phyloP scores from a whole-genome alignment of 2,113 vertebrate genomes.

The Sturnus vulgaris region DNA sequence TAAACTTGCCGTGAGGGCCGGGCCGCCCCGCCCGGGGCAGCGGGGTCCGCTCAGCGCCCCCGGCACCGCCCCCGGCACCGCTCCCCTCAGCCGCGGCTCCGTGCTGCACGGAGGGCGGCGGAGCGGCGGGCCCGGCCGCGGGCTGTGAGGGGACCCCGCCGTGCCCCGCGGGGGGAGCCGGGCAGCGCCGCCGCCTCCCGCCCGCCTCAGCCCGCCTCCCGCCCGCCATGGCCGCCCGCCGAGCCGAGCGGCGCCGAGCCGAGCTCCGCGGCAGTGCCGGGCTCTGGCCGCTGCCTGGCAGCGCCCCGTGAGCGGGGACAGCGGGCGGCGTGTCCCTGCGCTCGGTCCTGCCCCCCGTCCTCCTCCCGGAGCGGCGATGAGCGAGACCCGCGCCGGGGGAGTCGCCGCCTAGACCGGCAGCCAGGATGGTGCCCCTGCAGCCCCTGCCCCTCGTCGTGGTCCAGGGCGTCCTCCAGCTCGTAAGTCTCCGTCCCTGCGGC shows the following conservation, averaged over 20 bases:
- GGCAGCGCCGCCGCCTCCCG: background rate
- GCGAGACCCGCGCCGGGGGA: constrained; percentile 72
- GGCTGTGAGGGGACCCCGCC: no score
- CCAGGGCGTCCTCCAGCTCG: constrained; percentile 86
- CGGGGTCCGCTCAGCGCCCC: background rate
- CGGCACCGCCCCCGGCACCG: background rate
- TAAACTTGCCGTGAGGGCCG: background rate
- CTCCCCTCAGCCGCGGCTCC: background rate
- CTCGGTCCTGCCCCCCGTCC: background rate
- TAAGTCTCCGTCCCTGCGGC: constrained; percentile 68
- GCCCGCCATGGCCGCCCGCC: constrained; percentile 25
- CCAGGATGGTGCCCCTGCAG: constrained; percentile 83
- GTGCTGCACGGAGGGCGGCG: no score
- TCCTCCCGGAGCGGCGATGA: constrained; percentile 26
- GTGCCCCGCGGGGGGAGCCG: background rate
- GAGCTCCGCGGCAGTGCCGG: background rate
- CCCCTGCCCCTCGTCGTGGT: constrained; percentile 78
- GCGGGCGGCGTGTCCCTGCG: constrained; percentile 29
- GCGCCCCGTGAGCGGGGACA: constrained; percentile 23
- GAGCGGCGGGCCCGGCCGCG: no score
- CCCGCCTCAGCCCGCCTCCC: background rate
- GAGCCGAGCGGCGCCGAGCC: background rate
- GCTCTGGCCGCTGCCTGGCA: background rate
- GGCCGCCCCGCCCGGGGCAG: background rate
- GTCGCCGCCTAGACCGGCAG: constrained; percentile 68